phyloP scores from a whole-genome alignment of 2,113 vertebrate genomes.

The Tylochromis polylepis region DNA sequence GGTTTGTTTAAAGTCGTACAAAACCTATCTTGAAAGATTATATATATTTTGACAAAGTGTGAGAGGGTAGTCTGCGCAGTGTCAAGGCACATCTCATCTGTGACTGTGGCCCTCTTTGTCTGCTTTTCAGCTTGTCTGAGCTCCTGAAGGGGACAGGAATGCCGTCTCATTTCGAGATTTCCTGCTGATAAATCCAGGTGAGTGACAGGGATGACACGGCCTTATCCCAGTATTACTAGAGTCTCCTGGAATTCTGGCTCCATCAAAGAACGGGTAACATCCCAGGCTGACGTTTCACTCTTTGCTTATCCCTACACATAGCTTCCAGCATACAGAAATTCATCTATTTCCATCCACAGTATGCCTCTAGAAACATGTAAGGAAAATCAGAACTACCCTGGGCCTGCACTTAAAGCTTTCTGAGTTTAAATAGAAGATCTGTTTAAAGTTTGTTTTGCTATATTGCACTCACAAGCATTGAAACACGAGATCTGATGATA shows the following conservation, averaged over 20 bases:
- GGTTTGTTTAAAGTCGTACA: neutral
- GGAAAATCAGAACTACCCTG: neutral
- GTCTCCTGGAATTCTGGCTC: conserved; percentile 42
- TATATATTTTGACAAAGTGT: conserved; percentile 14
- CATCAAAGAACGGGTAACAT: conserved; percentile 48
- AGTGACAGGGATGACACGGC: conserved; percentile 69
- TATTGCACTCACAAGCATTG: neutral
- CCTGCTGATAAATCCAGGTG: conserved; percentile 72
- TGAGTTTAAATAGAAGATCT: conserved; percentile 1
- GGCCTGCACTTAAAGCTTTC: neutral
- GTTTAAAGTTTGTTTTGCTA: neutral
- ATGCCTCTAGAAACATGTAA: neutral
- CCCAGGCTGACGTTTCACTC: conserved; percentile 24
- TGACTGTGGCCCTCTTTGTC: conserved; percentile 61
- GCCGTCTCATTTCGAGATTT: conserved; percentile 66
- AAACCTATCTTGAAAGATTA: neutral
- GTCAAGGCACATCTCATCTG: conserved; percentile 40
- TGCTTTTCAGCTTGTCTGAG: neutral
- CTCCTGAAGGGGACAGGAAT: conserved; percentile 50
- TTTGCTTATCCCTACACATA: conserved; percentile 5
- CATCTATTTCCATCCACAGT: neutral
- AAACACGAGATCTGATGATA: neutral
- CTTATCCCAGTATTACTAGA: conserved; percentile 51
- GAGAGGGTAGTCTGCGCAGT: conserved; percentile 5
- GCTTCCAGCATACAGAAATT: conserved; percentile 38